Evolutionary conservation across 1,140 invertebrate genomes (phyloP), one percentile per base, ranked within the genome.

Genomic region (Trachelipus rathkii): DNA sequence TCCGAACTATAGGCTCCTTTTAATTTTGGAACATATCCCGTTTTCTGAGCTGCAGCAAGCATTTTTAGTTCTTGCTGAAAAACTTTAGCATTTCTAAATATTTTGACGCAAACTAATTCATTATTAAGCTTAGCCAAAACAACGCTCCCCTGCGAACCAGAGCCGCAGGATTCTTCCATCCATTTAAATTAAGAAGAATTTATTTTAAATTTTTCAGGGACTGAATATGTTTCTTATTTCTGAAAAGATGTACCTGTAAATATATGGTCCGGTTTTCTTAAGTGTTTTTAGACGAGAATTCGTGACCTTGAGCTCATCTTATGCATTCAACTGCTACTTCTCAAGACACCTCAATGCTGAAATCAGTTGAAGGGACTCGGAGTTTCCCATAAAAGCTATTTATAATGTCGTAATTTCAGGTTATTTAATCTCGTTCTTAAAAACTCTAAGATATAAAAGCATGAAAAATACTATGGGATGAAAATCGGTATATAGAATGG

Each of bases 51-150:
- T 3, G 50, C 50, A 60, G 11, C 19, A 13, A 60, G 50, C 50
- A 60, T 60, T 60, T 60, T 13, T 8, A 60, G 8, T 60, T 60
- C 50, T 60, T 60, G 50, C 4, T 13, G 19, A 60, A 60, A 60
- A 60, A 60, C 50, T 19, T 60, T 60, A 13, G 50, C 50, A 60
- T 60, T 60, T 15, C 50, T 60, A 60, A 60, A 60, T 19, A 60
- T 19, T 8, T 60, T 60, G 4, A 60, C 50, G 50, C 50, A 60
- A 19, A 60, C 50, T 60, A 60, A 13, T 60, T 60, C 50, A 15
- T 19, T 19, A 60, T 60, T 60, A 60, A 60, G 50, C 50, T 60
- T 60, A 19, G 50, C 50, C 8, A 60, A 60, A 60, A 60, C 50
- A 2, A 60, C 50, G 19, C 50, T 60, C 11, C 50, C 50, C 19